Evolutionary conservation across 2,113 vertebrate genomes (phyloP), one percentile per base, ranked within the genome.

Genomic region (Atrichornis clamosus): DNA sequence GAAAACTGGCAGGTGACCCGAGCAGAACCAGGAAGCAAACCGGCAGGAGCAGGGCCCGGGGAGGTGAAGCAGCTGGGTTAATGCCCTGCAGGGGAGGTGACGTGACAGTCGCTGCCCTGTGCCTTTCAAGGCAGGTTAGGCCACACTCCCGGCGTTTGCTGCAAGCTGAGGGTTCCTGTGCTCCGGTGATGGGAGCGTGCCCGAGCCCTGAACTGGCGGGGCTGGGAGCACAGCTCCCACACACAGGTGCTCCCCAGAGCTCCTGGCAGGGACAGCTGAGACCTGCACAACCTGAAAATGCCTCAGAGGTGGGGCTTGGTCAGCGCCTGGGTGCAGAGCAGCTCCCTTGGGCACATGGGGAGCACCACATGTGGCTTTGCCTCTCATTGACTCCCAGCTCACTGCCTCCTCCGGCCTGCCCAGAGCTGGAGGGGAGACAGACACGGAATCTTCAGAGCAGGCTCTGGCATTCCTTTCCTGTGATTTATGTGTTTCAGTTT

Each of bases 151-250:
- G 27, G 11, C 39, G 73, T 68, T 67, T 11, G 42, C 47, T 47
- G 7, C 27, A 17, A 33, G 68, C 27, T 53, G 62, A 32, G 52
- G 4, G 39, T 18, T 72, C 44, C 42, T 13, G 22, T 22, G 65
- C 13, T 69, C n/a, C 86, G 73, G 35, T 41, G 15, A 20, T 3
- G 33, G 24, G 6, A 41, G 41, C 0, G 0, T 33, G 33, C 16
- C 49, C 0, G 0, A 60, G 60, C 35, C 12, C 46, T 30, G 39
- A 50, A 1, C 3, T 0, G 1, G 5, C 55, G 0, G 1, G 55
- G 26, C 44, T 52, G 75, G 59, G 44, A 78, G 62, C 55, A 13
- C 24, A 35, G 1, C 44, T 10, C 49, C 33, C 4, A 0, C 13
- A 7, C 8, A 42, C 42, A 20, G 3, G 2, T 8, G 46, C 41